phyloP scores from a whole-genome alignment of 30 jellyfish, hydroid and myxozoan genomes.

The Sanderia malayensis region DNA sequence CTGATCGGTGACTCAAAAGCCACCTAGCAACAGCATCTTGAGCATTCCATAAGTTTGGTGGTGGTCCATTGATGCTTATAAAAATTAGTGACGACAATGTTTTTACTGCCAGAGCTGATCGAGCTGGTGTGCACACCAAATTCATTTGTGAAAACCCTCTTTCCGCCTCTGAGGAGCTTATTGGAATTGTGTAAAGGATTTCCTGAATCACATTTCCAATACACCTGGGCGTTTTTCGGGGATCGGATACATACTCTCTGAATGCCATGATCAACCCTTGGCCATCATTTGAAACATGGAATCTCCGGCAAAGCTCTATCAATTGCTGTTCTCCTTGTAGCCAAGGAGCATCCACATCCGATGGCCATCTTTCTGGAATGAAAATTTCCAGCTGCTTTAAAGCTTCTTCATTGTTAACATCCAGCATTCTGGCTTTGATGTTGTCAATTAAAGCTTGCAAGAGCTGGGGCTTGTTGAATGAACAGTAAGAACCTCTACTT shows the following conservation, averaged over 20 bases:
- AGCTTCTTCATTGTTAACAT: conserved; percentile 11
- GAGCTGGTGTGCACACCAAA: conserved; percentile 23
- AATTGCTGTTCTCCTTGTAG: conserved; percentile 28
- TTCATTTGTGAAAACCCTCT: conserved; percentile 62
- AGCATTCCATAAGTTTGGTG: no score
- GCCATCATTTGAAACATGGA: conserved; percentile 19
- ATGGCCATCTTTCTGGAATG: conserved; percentile 48
- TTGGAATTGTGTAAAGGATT: conserved; percentile 14
- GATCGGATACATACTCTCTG: conserved; percentile 37
- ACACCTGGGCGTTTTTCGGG: conserved; percentile 19
- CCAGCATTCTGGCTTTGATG: conserved; percentile 40
- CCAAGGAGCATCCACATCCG: conserved; percentile 32
- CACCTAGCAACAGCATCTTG: no score
- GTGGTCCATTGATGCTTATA: no score
- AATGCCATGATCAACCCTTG: conserved; percentile 19
- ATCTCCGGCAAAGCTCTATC: conserved; percentile 26
- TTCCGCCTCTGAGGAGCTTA: conserved; percentile 53
- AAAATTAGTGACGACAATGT: no score
- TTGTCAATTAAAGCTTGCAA: conserved; percentile 45
- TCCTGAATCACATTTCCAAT: conserved; percentile 11
- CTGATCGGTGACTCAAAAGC: no score
- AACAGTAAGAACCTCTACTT: conserved; percentile 18
- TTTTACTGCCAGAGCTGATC: conserved; percentile 22
- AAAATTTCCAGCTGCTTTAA: conserved; percentile 10
- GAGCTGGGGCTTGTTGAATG: conserved; percentile 37